Evolutionary conservation across 2,797 vertebrate species (phyloP).

Genomic region (Chanos chanos): DNA sequence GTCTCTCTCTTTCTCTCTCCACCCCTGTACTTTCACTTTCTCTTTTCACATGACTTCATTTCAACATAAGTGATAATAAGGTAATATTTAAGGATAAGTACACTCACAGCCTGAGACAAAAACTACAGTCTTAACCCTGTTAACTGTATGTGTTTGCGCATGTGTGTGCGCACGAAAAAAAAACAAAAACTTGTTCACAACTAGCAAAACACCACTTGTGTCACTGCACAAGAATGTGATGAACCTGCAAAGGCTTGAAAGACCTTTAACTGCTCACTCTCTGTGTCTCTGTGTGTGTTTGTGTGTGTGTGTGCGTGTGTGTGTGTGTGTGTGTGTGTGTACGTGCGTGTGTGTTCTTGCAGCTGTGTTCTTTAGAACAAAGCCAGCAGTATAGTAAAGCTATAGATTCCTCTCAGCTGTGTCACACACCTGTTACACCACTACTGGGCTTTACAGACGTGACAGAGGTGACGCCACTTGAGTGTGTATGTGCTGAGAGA

Average conservation of each 20-base stretch:
- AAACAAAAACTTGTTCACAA: too few relatives aligned
- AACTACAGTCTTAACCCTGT: too few relatives aligned
- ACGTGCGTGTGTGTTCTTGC: constrained; percentile 35
- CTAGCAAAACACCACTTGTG: constrained; percentile 53
- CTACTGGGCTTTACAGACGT: background rate
- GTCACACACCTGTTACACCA: constrained; percentile 37
- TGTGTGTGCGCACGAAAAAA: too few relatives aligned
- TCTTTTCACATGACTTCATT: background rate
- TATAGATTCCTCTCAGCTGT: constrained; percentile 39
- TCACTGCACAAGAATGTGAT: constrained; percentile 72
- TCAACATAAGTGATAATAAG: background rate
- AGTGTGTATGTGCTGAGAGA: too few relatives aligned
- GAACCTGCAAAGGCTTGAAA: constrained; percentile 62
- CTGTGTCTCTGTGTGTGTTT: background rate
- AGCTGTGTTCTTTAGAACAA: constrained; percentile 67
- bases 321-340: constrained; percentile 15
- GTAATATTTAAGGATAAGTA: too few relatives aligned
- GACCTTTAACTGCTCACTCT: constrained; percentile 34
- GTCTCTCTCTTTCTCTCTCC: background rate
- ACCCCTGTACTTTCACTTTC: background rate
- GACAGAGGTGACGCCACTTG: too few relatives aligned
- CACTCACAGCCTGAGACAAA: too few relatives aligned
- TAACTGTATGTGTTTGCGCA: too few relatives aligned
- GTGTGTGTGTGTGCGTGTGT: constrained; percentile 27
- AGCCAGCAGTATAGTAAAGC: constrained; percentile 44